phyloP scores from a whole-genome alignment of 2,797 vertebrate genomes.

The Scleropages formosus region DNA sequence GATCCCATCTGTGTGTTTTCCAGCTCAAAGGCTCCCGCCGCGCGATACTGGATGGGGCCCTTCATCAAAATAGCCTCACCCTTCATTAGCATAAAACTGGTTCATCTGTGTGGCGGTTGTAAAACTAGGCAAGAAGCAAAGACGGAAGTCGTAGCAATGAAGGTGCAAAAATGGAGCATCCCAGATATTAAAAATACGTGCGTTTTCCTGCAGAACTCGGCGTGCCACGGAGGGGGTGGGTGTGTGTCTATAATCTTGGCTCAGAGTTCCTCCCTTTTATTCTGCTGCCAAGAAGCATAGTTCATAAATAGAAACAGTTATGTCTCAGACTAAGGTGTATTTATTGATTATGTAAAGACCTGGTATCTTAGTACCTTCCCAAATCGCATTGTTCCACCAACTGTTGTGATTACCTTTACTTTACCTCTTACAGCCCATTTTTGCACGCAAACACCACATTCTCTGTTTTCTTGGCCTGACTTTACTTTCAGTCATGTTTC shows the following conservation, averaged over 20 bases:
- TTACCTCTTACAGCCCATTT: background rate
- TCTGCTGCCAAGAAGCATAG: conserved; percentile 30
- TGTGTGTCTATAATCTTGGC: background rate
- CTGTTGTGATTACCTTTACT: conserved; percentile 4
- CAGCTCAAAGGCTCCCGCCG: background rate
- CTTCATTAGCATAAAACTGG: too few relatives aligned
- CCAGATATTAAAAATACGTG: background rate
- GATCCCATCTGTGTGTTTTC: conserved; percentile 5
- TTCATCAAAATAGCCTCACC: too few relatives aligned
- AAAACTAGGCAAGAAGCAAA: too few relatives aligned
- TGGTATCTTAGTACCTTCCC: conserved; percentile 13
- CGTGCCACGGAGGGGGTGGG: background rate
- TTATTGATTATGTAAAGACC: conserved; percentile 14
- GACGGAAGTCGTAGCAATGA: too few relatives aligned
- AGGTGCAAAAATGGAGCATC: too few relatives aligned
- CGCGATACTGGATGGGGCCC: too few relatives aligned
- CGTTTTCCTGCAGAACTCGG: too few relatives aligned
- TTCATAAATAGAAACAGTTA: conserved; percentile 32
- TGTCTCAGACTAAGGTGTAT: conserved; percentile 16
- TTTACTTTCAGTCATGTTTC: background rate
- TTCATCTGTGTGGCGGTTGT: too few relatives aligned
- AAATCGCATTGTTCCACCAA: conserved; percentile 1
- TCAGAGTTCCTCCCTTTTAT: conserved; percentile 22
- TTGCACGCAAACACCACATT: background rate
- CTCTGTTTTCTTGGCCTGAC: background rate